Conservation (phyloP, 2,113 vertebrate species). For the Acanthochromis polyacanthus region DNA sequence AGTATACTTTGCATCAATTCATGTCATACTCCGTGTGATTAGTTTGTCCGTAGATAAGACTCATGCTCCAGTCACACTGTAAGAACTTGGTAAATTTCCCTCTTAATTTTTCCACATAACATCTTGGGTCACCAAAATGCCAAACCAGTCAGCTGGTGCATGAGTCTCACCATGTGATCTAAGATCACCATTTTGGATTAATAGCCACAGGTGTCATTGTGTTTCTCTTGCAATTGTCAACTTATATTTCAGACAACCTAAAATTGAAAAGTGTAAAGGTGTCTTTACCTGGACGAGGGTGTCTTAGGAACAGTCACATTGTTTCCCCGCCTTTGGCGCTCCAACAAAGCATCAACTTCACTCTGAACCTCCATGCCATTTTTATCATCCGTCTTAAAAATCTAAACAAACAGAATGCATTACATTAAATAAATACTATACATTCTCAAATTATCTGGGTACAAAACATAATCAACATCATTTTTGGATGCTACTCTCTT, state of each 20-base stretch:
- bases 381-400: conserved; percentile 96
- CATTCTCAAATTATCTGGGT: not conserved
- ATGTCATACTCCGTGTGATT: not conserved
- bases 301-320: conserved; percentile 84
- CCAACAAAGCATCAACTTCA: conserved; percentile 93
- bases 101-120: too few species aligned
- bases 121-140: too few species aligned
- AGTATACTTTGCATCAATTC: too few species aligned
- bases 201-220: not conserved
- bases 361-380: conserved; percentile 95
- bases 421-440: not conserved
- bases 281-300: conserved; percentile 84
- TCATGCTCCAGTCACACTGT: not conserved
- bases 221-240: too few species aligned
- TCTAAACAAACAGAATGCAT: conserved; percentile 75
- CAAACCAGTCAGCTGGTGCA: too few species aligned
- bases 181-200: not conserved
- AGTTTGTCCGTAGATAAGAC: not conserved
- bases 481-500: conserved; percentile 50
- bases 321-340: conserved; percentile 92
- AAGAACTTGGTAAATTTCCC: too few species aligned
- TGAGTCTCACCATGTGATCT: too few species aligned
- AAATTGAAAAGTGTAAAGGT: accelerated
- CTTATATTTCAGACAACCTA: not conserved
- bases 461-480: not conserved